phyloP scores from a whole-genome alignment of 2,113 vertebrate species.

The Scolopax mira region DNA sequence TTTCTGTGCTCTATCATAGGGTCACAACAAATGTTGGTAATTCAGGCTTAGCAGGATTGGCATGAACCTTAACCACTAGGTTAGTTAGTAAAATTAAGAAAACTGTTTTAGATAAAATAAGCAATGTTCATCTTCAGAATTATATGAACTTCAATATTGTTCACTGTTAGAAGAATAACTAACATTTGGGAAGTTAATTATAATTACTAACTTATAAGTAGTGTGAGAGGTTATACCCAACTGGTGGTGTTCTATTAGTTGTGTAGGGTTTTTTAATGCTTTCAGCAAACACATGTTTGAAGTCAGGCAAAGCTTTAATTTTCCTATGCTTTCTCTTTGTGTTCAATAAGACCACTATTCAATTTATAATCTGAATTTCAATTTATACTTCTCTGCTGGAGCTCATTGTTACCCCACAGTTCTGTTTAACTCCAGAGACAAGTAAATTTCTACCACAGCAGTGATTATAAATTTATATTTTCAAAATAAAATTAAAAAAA shows the following conservation, averaged over 20 bases:
- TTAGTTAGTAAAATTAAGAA: background rate
- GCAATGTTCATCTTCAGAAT: background rate
- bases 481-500: background rate
- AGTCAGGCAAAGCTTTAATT: background rate
- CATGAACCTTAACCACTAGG: background rate
- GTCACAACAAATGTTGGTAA: background rate
- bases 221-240: background rate
- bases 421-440: background rate
- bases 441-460: background rate
- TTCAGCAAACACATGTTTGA: background rate
- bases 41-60: background rate
- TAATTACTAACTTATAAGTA: background rate
- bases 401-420: background rate
- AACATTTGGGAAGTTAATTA: background rate
- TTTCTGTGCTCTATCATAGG: background rate
- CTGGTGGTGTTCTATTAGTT: background rate
- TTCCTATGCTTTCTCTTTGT: background rate
- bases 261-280: background rate
- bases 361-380: background rate
- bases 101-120: background rate
- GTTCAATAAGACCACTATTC: background rate
- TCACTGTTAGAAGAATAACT: background rate
- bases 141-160: background rate
- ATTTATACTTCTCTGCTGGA: background rate
- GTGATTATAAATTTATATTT: background rate